Evolutionary conservation across 2,888 invertebrate genomes (phyloP), one percentile per base, ranked within the genome.

Genomic region (Drosophila suboccidentalis): DNA sequence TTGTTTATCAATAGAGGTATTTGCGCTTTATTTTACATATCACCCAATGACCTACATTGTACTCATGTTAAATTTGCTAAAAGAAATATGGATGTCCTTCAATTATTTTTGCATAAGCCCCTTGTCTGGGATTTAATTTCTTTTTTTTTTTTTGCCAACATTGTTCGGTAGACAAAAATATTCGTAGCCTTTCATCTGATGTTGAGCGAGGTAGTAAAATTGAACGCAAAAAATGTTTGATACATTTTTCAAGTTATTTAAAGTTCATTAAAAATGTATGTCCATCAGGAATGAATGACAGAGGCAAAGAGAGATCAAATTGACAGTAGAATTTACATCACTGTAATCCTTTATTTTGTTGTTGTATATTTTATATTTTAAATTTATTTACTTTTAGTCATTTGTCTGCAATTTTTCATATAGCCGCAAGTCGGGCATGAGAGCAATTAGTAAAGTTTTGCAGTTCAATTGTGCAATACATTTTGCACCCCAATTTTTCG

Each of bases 181-280:
- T 55, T 29, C 29, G 29, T 10, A 44, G 4, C n/a, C 11, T 4
- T 41, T 38, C 11, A 4, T 13, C 39, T 75, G 75, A 66, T 62
- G 69, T 78, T 63, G 70, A 58, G 57, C 49, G 36, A 54, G 64
- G 53, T 50, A 38, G 17, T 32, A 49, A 58, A 43, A 53, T 17
- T 9, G 36, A 38, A 44, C 2, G 36, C 13, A 46, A 22, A 60
- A 80, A 71, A 60, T 50, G 34, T 50, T 46, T 46, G 41, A 71
- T 77, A 71, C 46, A 86, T 80, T 74, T 71, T 80, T 66, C 59
- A 77, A 74, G 69, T 82, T 85, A 76, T 74, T 86, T 82, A 82
- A 85, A 82, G 77, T 82, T 77, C 75, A 86, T 82, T 82, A 80
- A 80, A 82, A 68, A 72, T 73, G 22, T 44, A 75, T 68, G 60